Conservation (phyloP, 1,140 invertebrate genomes). For the Laupala kohalensis region DNA sequence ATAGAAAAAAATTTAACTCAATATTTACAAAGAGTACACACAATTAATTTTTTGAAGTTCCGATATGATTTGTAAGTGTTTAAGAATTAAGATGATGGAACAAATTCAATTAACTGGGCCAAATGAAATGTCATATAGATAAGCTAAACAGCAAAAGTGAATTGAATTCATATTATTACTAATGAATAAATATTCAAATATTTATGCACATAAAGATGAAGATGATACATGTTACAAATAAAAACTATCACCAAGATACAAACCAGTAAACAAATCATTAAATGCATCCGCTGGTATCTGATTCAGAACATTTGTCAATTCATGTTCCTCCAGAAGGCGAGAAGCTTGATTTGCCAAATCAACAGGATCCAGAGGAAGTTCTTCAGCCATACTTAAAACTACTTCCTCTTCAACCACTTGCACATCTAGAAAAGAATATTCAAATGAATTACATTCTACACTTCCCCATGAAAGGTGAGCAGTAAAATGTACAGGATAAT, state of each 20-base stretch:
- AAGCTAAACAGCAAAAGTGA: no score
- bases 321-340: conserved; percentile 59
- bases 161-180: not conserved
- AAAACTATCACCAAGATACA: conserved; percentile 16
- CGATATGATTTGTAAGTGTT: no score
- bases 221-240: conserved; percentile 7
- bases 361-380: conserved; percentile 34
- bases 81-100: no score
- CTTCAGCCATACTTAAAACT: conserved; percentile 28
- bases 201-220: not conserved
- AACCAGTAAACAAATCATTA: conserved; percentile 73
- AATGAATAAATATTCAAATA: conserved; percentile 1
- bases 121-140: no score
- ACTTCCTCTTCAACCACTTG: conserved; percentile 27
- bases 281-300: conserved; percentile 84
- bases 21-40: no score
- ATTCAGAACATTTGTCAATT: conserved; percentile 77
- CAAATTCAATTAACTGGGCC: no score
- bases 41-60: no score
- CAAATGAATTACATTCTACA: no score
- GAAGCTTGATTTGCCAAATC: conserved; percentile 34
- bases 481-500: no score
- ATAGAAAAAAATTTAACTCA: no score
- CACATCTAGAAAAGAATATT: not conserved
- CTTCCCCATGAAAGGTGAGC: no score